Evolutionary conservation across 2,113 vertebrate species (phyloP).

Genomic region (Sorex araneus): DNA sequence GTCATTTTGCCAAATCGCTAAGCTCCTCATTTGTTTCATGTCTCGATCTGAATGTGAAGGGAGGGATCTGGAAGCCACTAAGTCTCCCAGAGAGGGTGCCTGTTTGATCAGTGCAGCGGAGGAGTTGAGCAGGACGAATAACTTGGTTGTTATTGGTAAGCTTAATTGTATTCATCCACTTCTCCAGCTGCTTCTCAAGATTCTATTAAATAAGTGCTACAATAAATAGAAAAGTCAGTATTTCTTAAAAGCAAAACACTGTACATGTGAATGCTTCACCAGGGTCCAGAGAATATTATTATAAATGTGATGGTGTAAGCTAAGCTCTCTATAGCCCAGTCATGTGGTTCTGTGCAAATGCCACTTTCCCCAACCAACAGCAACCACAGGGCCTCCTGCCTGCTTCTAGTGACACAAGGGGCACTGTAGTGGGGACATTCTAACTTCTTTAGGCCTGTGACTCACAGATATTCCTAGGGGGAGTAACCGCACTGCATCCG

Average conservation of each 20-base stretch:
- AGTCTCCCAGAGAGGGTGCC: neutral
- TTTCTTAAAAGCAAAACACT: constrained; percentile 51
- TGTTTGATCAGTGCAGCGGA: neutral
- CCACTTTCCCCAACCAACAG: neutral
- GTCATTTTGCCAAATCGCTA: neutral
- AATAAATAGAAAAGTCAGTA: constrained; percentile 39
- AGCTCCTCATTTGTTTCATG: neutral
- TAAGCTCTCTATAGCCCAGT: neutral
- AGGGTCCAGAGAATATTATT: neutral
- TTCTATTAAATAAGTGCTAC: constrained; percentile 64
- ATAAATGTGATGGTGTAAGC: neutral
- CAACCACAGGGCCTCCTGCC: neutral
- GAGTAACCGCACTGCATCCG: neutral
- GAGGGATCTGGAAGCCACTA: neutral
- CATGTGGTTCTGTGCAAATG: neutral
- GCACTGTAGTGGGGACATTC: neutral
- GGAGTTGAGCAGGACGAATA: neutral
- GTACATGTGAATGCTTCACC: constrained; percentile 30
- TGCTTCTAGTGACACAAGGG: neutral
- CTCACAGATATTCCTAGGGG: neutral
- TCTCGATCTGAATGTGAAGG: constrained; percentile 27
- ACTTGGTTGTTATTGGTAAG: neutral
- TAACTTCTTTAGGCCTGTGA: neutral
- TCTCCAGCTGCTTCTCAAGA: constrained; percentile 9
- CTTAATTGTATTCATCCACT: neutral